These are phyloP conservation scores for Ochotona princeps DNA, from an alignment of 2,113 vertebrate species.

Conservation along the genomic window DNA sequence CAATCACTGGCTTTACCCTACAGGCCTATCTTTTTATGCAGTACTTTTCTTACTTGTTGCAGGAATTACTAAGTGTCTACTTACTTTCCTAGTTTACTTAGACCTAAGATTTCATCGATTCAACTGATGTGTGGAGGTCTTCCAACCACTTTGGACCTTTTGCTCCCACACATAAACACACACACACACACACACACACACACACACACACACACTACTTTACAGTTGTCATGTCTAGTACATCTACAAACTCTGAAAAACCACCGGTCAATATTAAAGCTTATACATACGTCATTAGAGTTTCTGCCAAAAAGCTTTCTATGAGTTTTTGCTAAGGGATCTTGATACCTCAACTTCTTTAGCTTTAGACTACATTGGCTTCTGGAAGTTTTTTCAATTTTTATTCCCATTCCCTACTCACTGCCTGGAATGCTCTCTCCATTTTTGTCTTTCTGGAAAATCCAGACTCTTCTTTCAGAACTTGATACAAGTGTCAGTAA, in stretches of 20 bases:
- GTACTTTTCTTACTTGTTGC: too few relatives aligned
- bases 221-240: too few relatives aligned
- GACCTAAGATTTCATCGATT: too few relatives aligned
- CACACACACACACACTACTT: too few relatives aligned
- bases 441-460: constrained; percentile 25
- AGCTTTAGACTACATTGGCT: neutral
- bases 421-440: neutral
- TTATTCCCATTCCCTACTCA: neutral
- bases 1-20: too few relatives aligned
- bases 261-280: neutral
- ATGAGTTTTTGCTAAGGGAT: neutral
- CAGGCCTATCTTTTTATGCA: too few relatives aligned
- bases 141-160: too few relatives aligned
- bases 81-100: too few relatives aligned
- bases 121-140: too few relatives aligned
- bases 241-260: neutral
- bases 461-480: neutral
- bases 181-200: too few relatives aligned
- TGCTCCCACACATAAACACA: too few relatives aligned
- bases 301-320: neutral
- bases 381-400: neutral
- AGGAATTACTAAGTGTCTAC: too few relatives aligned
- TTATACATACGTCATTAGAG: neutral
- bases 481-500: constrained; percentile 26
- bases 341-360: neutral